Conservation (phyloP, 2,888 invertebrate species). For the Matsumyia berberina region DNA sequence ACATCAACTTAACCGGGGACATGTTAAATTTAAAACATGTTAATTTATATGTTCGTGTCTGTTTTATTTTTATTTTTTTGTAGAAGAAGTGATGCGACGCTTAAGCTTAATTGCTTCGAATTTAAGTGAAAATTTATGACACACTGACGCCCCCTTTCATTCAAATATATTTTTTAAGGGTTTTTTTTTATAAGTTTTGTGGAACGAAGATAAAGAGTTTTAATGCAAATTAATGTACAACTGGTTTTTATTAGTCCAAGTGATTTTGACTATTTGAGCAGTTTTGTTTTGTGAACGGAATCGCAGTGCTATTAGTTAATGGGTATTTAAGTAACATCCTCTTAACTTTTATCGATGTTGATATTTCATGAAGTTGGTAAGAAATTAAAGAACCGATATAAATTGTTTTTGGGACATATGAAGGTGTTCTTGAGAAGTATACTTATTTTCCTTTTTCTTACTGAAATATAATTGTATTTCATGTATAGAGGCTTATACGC, state of each 20-base stretch:
- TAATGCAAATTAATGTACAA: conserved; percentile 51
- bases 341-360: conserved; percentile 32
- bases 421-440: conserved; percentile 1
- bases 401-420: background rate
- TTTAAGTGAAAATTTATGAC: conserved; percentile 56
- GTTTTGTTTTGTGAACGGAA: conserved; percentile 4
- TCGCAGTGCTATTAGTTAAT: conserved; percentile 13
- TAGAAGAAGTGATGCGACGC: conserved; percentile 34
- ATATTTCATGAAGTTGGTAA: conserved; percentile 32
- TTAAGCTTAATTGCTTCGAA: conserved; percentile 47
- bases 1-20: background rate
- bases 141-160: conserved; percentile 46
- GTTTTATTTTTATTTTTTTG: conserved; percentile 2
- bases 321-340: conserved; percentile 39
- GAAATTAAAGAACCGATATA: conserved; percentile 8
- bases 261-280: conserved; percentile 20
- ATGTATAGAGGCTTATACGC: too few species aligned
- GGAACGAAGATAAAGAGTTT: conserved; percentile 9
- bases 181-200: conserved; percentile 2
- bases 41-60: conserved; percentile 28
- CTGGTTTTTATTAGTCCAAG: conserved; percentile 46
- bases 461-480: too few species aligned
- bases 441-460: too few species aligned
- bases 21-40: conserved; percentile 30
- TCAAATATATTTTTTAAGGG: background rate